Base-by-base conservation (phyloP, 2,113 vertebrate species). In the Candoia aspera region DNA sequence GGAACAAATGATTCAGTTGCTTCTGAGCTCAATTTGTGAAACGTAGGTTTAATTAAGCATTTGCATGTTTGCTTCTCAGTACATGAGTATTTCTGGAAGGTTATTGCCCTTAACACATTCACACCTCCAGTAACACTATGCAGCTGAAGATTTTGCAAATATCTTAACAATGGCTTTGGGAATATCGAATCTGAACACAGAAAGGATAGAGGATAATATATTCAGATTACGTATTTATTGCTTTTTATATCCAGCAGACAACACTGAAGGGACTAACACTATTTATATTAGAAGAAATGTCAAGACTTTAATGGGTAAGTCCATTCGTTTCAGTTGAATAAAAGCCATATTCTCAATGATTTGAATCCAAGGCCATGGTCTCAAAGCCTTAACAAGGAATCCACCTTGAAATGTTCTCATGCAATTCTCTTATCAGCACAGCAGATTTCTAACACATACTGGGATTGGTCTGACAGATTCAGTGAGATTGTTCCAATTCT, bases 61-160 rank as follows among this genome's bases (percentile, higher is more conserved):
- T 17, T 15, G 0, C 0, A 3, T 90, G 0, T 94, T 60, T 88
- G 92, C 88, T 94, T 13, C 17, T 90, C 19, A 90, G 0, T 46
- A 42, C 37, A 68, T 59, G 6, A 84, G 58, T 73, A 93, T 46
- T 87, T 29, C 68, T 54, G 73, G 90, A 60, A 33, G 83, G 55
- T 86, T 91, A 93, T 90, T 95, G 94, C 91, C 73, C 84, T 93
- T 8, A 85, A 21, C 94, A 26, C 54, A 90, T 97, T 97, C 90
- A 87, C 91, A 92, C 26, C 84, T 37, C 1, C 86, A 91, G 83
- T 85, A 46, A 93, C 17, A 94, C 37, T 92, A 21, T 91, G 49
- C 91, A 94, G 90, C 93, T 21, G 1, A 93, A 0, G 6, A 8
- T 88, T 92, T 10, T 91, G n/a, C 11, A 79, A 83, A 8, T 86